Conservation (phyloP, 2,113 vertebrate species). For the Axis porcinus region DNA sequence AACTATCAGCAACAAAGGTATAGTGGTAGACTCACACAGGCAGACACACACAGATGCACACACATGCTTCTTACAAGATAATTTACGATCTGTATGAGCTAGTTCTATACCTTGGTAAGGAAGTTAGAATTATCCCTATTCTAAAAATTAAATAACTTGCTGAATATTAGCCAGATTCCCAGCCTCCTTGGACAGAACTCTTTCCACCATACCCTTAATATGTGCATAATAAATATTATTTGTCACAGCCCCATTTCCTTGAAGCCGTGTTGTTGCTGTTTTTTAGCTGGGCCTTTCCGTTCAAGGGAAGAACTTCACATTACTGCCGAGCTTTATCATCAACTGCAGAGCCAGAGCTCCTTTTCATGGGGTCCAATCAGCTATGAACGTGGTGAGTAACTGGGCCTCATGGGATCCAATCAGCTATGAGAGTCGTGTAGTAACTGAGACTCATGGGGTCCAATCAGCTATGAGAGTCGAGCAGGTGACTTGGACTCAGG, state of each 20-base stretch:
- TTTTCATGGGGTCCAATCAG: neutral
- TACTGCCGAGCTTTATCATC: neutral
- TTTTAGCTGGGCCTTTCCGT: neutral
- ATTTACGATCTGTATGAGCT: neutral
- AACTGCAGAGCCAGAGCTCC: neutral
- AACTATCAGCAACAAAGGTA: neutral
- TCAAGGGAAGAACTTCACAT: neutral
- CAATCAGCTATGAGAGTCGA: neutral
- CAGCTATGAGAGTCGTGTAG: neutral
- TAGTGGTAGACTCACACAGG: fast-evolving
- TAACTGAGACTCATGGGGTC: neutral
- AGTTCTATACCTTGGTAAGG: neutral
- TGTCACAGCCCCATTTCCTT: neutral
- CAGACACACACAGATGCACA: too few species aligned
- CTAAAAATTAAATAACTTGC: neutral
- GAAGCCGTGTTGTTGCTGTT: neutral
- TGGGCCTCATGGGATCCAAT: neutral
- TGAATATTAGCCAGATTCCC: neutral
- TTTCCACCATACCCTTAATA: neutral
- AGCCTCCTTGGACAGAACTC: neutral
- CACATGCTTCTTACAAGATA: neutral
- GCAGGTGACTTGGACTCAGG: neutral
- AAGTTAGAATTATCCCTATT: neutral
- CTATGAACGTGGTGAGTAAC: neutral
- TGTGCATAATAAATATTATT: neutral